Evolutionary conservation across 2,888 invertebrate genomes (phyloP).

Genomic region (Polydrusus pterygomalis): DNA sequence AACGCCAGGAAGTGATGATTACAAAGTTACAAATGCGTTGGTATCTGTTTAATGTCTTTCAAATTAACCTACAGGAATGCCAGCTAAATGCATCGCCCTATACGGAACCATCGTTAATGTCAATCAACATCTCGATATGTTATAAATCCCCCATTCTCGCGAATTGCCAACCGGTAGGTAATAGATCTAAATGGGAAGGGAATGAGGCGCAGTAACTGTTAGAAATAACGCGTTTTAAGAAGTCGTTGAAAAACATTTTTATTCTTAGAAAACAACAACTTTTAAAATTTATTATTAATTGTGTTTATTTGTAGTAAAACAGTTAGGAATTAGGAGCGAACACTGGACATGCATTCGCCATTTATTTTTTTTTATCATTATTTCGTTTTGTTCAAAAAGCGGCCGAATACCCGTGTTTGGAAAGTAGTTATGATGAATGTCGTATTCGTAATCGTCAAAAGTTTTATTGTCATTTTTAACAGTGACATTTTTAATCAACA

Average conservation of each 20-base stretch:
- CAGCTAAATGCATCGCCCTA: constrained; percentile 4
- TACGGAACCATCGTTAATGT: constrained; percentile 3
- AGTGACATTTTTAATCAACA: no score
- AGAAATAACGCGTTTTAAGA: background rate
- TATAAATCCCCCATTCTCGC: background rate
- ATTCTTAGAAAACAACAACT: background rate
- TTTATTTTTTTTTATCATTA: no score
- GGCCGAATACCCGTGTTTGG: no score
- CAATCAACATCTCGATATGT: constrained; percentile 14
- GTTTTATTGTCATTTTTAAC: no score
- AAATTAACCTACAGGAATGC: constrained; percentile 4
- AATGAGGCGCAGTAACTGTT: background rate
- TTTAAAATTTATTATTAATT: no score
- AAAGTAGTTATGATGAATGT: no score
- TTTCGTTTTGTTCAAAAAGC: no score
- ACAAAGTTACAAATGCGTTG: background rate
- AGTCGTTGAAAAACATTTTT: background rate
- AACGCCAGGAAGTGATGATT: background rate
- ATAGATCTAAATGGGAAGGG: background rate
- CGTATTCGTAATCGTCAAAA: no score
- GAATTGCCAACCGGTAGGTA: background rate
- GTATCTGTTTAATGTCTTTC: background rate
- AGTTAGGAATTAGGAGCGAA: background rate
- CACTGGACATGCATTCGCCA: no score
- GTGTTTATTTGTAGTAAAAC: background rate